These are phyloP conservation scores for Drosophila kambysellisi DNA, from an alignment of 2,888 invertebrate species.

Conservation along the genomic window DNA sequence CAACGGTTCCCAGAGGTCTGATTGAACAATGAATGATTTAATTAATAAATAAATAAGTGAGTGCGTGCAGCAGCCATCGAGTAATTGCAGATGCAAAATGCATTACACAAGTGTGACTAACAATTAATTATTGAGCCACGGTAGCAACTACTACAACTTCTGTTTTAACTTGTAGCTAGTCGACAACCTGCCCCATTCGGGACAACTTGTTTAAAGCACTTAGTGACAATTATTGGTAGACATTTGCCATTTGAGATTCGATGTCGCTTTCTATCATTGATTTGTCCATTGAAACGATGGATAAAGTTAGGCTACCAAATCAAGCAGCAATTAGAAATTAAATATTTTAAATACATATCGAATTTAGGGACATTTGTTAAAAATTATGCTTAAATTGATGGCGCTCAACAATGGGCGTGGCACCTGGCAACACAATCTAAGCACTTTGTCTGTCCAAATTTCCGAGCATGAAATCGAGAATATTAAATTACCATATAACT, in stretches of 20 bases:
- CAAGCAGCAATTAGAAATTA: slow-evolving; percentile 6
- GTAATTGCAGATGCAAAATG: slow-evolving; percentile 57
- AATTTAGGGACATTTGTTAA: neutral
- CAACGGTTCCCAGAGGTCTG: slow-evolving; percentile 68
- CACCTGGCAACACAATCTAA: neutral
- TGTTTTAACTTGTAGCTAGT: slow-evolving; percentile 16
- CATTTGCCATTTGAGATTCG: slow-evolving; percentile 34
- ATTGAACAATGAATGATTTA: slow-evolving; percentile 78
- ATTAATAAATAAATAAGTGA: slow-evolving; percentile 78
- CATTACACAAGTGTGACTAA: slow-evolving; percentile 65
- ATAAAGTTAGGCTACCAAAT: slow-evolving; percentile 28
- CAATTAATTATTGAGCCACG: slow-evolving; percentile 56
- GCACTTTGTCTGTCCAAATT: neutral
- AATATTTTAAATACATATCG: neutral
- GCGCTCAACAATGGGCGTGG: neutral
- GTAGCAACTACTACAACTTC: neutral
- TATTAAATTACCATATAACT: slow-evolving; percentile 55
- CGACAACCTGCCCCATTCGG: slow-evolving; percentile 50
- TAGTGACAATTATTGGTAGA: slow-evolving; percentile 25
- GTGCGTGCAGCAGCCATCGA: slow-evolving; percentile 30
- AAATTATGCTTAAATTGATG: neutral
- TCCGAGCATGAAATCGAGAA: slow-evolving; percentile 12
- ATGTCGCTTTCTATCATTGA: slow-evolving; percentile 36
- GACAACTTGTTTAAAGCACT: slow-evolving; percentile 44
- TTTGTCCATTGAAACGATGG: slow-evolving; percentile 37